Base-by-base conservation (phyloP, 2,888 invertebrate genomes). In the Lithophane semibrunnea region DNA sequence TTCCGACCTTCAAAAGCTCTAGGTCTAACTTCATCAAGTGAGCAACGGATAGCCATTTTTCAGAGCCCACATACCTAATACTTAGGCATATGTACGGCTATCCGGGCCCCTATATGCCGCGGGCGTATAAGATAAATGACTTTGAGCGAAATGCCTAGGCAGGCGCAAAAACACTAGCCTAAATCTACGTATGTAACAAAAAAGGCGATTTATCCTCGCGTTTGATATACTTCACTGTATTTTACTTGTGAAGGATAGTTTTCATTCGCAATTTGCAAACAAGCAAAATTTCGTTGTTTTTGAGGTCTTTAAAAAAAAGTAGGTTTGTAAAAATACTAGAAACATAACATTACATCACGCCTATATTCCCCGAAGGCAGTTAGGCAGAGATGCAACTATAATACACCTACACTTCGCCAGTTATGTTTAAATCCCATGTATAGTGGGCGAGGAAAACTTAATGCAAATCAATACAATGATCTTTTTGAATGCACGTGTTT, bases 61-160 rank as follows among this genome's bases (percentile, higher is more conserved):
- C 80, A 76, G 68, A 54, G 42, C 47, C 52, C 29, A 65, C 66
- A 73, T 76, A 58, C 54, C 21, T 56, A 80, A 60, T 71, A 64
- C 44, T 21, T 66, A 81, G 52, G 42, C 54, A 9, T 79, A 75
- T 16, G 21, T 69, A 75, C 61, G 42, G 65, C 52, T 73, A 67
- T 63, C 63, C 76, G 18, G 56, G 69, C 75, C 85, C 85, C 63
- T 77, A 79, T 78, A 77, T 77, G 85, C 83, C 82, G 44, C 73
- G 64, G 77, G 69, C 68, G 75, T 80, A 69, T 65, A 88, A 84
- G 88, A 88, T 86, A 88, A 88, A 87, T 85, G 61, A 80, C 75
- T 81, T 75, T 52, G 24, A 70, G 73, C 68, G 65, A 73, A 82
- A 81, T 74, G 82, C 77, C 82, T 88, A 88, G 82, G 75, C 86